A percentile compares a stretch with the other conserved stretches of the same genome.
These are phyloP conservation scores for Excalfactoria chinensis DNA, from an alignment of 2,113 vertebrate species.

Conservation along the genomic window DNA sequence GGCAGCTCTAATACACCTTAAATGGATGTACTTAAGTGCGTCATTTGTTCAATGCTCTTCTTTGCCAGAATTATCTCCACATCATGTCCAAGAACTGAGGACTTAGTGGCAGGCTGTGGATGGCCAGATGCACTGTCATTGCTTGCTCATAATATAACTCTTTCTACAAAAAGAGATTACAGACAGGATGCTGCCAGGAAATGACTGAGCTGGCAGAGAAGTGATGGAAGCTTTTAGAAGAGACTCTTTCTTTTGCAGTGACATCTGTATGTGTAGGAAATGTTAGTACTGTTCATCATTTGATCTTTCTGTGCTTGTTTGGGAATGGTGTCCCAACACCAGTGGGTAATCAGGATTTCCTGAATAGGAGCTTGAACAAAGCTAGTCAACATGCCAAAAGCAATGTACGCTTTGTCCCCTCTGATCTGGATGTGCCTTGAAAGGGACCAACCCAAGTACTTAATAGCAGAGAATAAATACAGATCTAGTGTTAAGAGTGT, in stretches of 20 bases:
- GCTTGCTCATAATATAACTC: background rate
- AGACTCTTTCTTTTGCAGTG: background rate
- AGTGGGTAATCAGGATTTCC: background rate
- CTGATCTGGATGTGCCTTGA: background rate
- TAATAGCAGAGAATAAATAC: background rate
- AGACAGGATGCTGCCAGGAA: constrained; percentile 37
- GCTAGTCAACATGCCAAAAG: background rate
- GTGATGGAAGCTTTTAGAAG: background rate
- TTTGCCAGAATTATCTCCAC: constrained; percentile 33
- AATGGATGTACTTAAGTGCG: constrained; percentile 25
- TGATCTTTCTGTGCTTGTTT: background rate
- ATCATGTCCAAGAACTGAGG: constrained; percentile 29
- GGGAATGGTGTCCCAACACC: background rate
- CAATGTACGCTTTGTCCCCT: background rate
- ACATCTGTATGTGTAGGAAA: background rate
- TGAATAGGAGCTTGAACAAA: background rate
- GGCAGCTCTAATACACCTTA: constrained; percentile 12
- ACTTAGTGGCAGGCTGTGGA: background rate
- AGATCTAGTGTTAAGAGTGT: background rate
- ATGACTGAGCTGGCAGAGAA: background rate
- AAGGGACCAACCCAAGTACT: background rate
- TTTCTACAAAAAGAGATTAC: constrained; percentile 18
- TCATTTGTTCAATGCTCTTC: background rate
- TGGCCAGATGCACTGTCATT: constrained; percentile 51
- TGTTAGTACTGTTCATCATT: background rate